Base-by-base conservation (phyloP, 2,888 invertebrate species). In the Lycocerus yunnanus region DNA sequence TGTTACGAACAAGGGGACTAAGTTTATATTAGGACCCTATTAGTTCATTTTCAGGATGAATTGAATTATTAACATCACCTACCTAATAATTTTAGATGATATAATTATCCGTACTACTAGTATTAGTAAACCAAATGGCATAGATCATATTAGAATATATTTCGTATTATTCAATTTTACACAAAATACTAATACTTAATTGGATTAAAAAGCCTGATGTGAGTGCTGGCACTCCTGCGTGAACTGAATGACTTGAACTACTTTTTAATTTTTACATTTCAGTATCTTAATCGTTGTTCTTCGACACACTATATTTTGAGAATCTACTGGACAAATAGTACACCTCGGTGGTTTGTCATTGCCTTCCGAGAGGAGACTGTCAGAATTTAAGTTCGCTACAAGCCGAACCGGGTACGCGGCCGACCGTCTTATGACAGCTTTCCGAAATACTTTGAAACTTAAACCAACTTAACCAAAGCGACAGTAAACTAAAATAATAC, bases 11-110 rank as follows among this genome's bases (percentile, higher is more conserved):
- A 71, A 69, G 73, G 74, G 78, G 72, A 70, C 70, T 58, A 20
- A 27, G 71, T 70, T 74, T 74, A 74, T 71, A 71, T 74, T 74
- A 66, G 69, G 69, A 73, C 73, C 69, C 73, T 66, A 69, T 73
- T 73, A 69, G 69, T 60, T 69, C 69, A 60, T 69, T 69, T 69
- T 69, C 24, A 66, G 21, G 24, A 24, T 66, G 24, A 73, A 73
- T 73, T 73, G 68, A 73, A 73, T 73, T 73, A 73, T 59, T 66
- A 69, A 68, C 68, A 58, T 68, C 72, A 72, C 72, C 72, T 72
- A 72, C 61, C 72, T 68, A 72, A 67, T 67, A 63, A 63, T 67
- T 71, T 59, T 66, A 24, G 71, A 66, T 24, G 71, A 59, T 21
- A 71, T 71, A 71, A 43, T 43, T 43, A 43, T 43, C 43, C 43